Percentiles rank a stretch among this genome's conserved stretches.
These are phyloP conservation scores for Muraenolepis orangiensis DNA, from an alignment of 2,797 vertebrate genomes.

Conservation along the genomic window DNA sequence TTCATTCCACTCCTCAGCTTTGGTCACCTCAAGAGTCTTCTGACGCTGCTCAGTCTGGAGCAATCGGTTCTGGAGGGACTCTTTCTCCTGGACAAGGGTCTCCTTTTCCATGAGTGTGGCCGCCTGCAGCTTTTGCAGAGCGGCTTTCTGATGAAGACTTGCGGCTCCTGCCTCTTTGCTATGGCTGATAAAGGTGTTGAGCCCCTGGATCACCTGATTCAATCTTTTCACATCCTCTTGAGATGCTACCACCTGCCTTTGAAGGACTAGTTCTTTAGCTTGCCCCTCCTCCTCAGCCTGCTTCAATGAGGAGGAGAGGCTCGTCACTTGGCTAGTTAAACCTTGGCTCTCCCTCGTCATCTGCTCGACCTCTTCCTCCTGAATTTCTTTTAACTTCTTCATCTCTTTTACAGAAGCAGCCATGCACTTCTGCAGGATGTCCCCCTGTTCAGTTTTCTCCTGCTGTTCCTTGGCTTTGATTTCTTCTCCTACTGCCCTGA, in stretches of 20 bases:
- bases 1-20: conserved; percentile 25
- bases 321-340: neutral
- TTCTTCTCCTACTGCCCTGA: conserved; percentile 10
- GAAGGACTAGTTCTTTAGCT: conserved; percentile 13
- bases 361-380: conserved; percentile 27
- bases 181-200: conserved; percentile 32
- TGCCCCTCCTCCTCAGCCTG: neutral
- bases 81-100: conserved; percentile 42
- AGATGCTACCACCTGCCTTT: conserved; percentile 22
- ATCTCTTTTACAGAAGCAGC: conserved; percentile 50
- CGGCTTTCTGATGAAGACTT: conserved; percentile 24
- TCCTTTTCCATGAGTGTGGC: conserved; percentile 39
- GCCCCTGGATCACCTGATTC: conserved; percentile 32
- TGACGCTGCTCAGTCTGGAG: conserved; percentile 30
- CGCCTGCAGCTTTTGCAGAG: conserved; percentile 24
- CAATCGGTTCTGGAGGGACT: conserved; percentile 28
- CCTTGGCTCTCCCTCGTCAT: conserved; percentile 32
- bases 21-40: conserved; percentile 51
- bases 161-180: conserved; percentile 25
- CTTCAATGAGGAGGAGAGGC: neutral
- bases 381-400: conserved; percentile 45
- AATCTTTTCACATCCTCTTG: conserved; percentile 39
- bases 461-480: conserved; percentile 11
- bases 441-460: conserved; percentile 43
- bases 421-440: conserved; percentile 44